Evolutionary conservation across 2,797 vertebrate species (phyloP), one percentile per base, ranked within the genome.

Genomic region (Hypotaenidia philippensis): DNA sequence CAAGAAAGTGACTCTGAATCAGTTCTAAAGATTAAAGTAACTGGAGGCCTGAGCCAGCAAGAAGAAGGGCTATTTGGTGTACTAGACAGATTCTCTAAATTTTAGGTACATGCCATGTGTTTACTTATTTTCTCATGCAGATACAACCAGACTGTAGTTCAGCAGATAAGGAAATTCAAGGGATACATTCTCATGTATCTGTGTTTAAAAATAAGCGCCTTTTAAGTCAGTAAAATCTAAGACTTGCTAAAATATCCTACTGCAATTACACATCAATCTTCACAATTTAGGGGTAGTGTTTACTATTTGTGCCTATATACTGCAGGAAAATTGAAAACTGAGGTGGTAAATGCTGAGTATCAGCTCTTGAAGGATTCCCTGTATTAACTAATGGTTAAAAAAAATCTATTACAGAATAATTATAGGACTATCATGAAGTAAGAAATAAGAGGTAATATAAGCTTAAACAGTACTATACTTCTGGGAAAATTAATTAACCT

Each of bases 401-500:
- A 68, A 82, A 69, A 32, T 29, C 38, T 34, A 55, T 59, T 76
- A 41, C 9, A 22, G 38, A 94, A 59, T 65, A 53, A 68, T 77
- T 83, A 65, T 16, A 55, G 27, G 29, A 57, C 29, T 86, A 71
- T 15, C 36, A 21, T 32, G 55, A 64, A 71, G 38, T 40, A 79
- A 57, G 72, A 84, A 91, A 80, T 65, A 79, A 87, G 49, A 69
- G 38, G 53, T 61, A 93, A 75, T 70, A 71, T 20, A 57, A 70
- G 49, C 57, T 63, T 59, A 76, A 70, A 70, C 34, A 61, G 74
- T 65, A 61, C 31, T 55, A 4, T 34, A 69, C 69, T 84, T 59
- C 78, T 91, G 55, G 89, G 71, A 59, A 79, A 94, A 88, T 78
- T 72, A 83, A 94, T 95, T 91, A 89, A 89, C 74, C 85, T 94